Evolutionary conservation across 2,888 invertebrate genomes (phyloP).

Genomic region (Lysandra bellargus): DNA sequence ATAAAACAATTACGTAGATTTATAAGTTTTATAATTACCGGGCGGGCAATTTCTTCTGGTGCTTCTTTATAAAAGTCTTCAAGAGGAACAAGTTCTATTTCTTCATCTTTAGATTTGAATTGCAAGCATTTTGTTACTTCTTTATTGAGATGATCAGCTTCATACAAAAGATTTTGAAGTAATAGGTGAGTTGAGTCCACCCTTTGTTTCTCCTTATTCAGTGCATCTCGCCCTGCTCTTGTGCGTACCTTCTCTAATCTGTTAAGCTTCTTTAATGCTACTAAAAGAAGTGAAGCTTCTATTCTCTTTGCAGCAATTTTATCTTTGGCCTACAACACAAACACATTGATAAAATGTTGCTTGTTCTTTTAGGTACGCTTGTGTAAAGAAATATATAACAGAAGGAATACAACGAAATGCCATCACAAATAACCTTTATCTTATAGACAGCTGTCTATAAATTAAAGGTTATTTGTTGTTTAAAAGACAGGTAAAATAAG

Average conservation of each 20-base stretch:
- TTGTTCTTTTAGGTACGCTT: too few species aligned
- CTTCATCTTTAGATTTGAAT: slow-evolving; percentile 97
- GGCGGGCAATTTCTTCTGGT: slow-evolving; percentile 84
- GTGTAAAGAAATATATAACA: too few species aligned
- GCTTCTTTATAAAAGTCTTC: slow-evolving; percentile 92
- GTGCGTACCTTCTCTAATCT: slow-evolving; percentile 93
- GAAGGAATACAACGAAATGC: too few species aligned
- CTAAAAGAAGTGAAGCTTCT: slow-evolving; percentile 87
- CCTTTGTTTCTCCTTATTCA: slow-evolving; percentile 90
- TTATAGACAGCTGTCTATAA: too few species aligned
- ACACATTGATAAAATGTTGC: not conserved
- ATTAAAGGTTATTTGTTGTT: too few species aligned
- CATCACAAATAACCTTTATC: too few species aligned
- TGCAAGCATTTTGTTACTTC: slow-evolving; percentile 97
- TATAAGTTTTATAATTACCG: slow-evolving; percentile 68
- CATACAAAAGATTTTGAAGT: slow-evolving; percentile 95
- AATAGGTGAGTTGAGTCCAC: slow-evolving; percentile 95
- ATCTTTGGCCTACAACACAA: slow-evolving; percentile 73
- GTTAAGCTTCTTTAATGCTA: slow-evolving; percentile 94
- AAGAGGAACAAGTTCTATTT: slow-evolving; percentile 91
- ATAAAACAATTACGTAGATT: not conserved
- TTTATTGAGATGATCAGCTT: slow-evolving; percentile 94
- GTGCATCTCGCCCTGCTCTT: slow-evolving; percentile 88
- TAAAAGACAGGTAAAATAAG: not conserved
- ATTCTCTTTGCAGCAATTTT: slow-evolving; percentile 85